Evolutionary conservation across 2,113 vertebrate genomes (phyloP).

Genomic region (Aramus guarauna): DNA sequence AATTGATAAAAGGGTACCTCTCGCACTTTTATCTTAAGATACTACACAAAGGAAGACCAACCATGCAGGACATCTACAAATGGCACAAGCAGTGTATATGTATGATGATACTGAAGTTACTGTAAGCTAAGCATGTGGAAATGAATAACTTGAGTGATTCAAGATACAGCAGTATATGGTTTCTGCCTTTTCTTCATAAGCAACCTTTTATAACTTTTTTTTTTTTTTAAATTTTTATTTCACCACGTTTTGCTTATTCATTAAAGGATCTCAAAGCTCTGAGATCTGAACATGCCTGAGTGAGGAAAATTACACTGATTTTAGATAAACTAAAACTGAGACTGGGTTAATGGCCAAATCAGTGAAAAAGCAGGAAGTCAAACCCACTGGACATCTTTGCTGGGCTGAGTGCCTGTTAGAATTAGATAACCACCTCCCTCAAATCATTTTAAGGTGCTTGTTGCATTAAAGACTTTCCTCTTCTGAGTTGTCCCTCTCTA

Average conservation of each 20-base stretch:
- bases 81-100: not conserved
- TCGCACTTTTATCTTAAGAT: not conserved
- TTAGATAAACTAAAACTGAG: not conserved
- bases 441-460: not conserved
- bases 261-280: not conserved
- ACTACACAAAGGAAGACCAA: not conserved
- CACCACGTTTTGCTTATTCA: not conserved
- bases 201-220: not conserved
- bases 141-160: not conserved
- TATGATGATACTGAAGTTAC: not conserved
- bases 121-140: not conserved
- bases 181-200: not conserved
- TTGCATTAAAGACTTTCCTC: not conserved
- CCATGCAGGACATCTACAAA: not conserved
- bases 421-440: not conserved
- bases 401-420: not conserved
- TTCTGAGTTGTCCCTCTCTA: not conserved
- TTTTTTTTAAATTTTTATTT: not conserved
- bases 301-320: not conserved
- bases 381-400: not conserved
- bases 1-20: not conserved
- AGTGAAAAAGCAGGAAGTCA: not conserved
- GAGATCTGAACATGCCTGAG: not conserved
- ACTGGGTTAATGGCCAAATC: not conserved
- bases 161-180: not conserved